phyloP scores from a whole-genome alignment of 2,888 invertebrate species.

The Eilema griseolum region DNA sequence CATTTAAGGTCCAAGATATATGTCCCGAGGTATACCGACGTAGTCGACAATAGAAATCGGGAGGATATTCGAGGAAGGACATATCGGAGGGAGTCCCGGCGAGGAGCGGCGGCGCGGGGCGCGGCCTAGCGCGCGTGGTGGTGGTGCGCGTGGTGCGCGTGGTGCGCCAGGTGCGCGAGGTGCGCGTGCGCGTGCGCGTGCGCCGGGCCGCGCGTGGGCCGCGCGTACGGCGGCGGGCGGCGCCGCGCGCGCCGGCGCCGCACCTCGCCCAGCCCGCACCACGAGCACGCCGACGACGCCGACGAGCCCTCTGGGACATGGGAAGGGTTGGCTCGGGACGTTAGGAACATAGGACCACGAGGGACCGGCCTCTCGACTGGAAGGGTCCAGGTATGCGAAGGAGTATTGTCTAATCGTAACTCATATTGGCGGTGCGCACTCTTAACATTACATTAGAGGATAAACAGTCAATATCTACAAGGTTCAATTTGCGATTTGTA shows the following conservation, averaged over 20 bases:
- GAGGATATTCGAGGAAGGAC: slow-evolving; percentile 27
- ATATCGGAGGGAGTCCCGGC: slow-evolving; percentile 5
- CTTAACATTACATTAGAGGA: neutral
- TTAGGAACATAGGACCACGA: slow-evolving; percentile 14
- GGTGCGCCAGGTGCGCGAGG: slow-evolving; percentile 29
- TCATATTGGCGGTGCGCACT: slow-evolving; percentile 20
- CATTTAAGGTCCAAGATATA: too few species aligned
- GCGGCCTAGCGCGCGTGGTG: slow-evolving; percentile 20
- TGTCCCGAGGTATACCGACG: too few species aligned
- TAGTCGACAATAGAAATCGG: slow-evolving; percentile 21
- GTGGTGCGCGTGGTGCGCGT: slow-evolving; percentile 22
- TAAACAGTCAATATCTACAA: too few species aligned
- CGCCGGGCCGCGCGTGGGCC: slow-evolving; percentile 26
- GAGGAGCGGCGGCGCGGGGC: neutral
- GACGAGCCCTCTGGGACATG: slow-evolving; percentile 73
- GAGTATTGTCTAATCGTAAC: slow-evolving; percentile 3
- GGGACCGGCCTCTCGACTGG: neutral
- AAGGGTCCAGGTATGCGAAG: slow-evolving; percentile 19
- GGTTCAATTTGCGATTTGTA: neutral
- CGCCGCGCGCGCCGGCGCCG: slow-evolving; percentile 48
- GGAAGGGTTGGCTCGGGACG: slow-evolving; percentile 39
- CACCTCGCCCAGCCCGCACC: slow-evolving; percentile 62
- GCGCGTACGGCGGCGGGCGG: slow-evolving; percentile 30
- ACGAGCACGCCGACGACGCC: slow-evolving; percentile 73
- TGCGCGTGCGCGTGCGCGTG: slow-evolving; percentile 31